Base-by-base conservation (phyloP, 2,113 vertebrate genomes). In the Sinocyclocheilus anshuiensis region DNA sequence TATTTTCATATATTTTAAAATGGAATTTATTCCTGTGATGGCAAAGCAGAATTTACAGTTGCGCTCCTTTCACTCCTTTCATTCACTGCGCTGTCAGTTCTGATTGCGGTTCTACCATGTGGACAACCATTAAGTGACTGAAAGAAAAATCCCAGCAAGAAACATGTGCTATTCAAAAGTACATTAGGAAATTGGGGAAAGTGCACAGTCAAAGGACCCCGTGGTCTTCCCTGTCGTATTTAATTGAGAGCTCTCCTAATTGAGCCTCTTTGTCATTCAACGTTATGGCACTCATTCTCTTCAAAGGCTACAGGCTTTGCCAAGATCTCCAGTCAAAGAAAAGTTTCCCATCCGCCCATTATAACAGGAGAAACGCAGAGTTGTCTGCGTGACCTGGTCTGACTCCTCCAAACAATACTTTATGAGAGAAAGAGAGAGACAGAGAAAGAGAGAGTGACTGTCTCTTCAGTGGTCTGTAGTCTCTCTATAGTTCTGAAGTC, bases 91-190 rank as follows among this genome's bases (percentile, higher is more conserved):
- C 88, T 90, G 90, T 89, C 86, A 77, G 11, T 80, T 86, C 57
- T 84, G 86, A 90, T 92, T 89, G 86, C 48, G 26, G 55, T 86
- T 84, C 71, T 84, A 59, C 75, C 80, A 63, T 87, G 57, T 84
- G 71, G 63, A 75, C 63, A 75, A 71, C 77, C 84, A 78, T 90
- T 74, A 76, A 33, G 24, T 81, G 77, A 85, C 33, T 69, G 36
- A 26, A 76, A 65, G n/a, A 81, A 77, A 83, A 80, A 86, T 83
- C 55, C 75, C 71, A 71, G 81, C 84, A 50, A 65, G 81, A 84
- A 42, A 8, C 65, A n/a, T 11, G 69, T 22, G 9, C 77, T 82
- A 63, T 82, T 82, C 65, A 63, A 48, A 48, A 45, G 42, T 85
- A 87, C 71, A 77, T 72, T 59, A 45, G 69, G 53, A 71, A 59